Percentiles rank a stretch among this genome's conserved stretches.
phyloP scores from a whole-genome alignment of 2,113 vertebrate genomes.

The Protobothrops mucrosquamatus region DNA sequence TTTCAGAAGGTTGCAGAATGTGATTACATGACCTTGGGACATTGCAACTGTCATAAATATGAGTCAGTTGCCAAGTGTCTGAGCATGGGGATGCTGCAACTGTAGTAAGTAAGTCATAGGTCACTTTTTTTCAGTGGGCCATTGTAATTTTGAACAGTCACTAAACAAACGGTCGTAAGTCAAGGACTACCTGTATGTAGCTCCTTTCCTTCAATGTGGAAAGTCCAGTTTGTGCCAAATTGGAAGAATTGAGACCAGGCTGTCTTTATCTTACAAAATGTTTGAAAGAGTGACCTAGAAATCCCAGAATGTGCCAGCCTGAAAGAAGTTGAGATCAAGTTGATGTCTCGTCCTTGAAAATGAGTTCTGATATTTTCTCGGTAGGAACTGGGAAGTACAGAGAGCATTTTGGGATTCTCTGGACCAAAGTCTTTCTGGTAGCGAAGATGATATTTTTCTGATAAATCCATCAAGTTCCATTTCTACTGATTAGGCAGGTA shows the following conservation, averaged over 20 bases:
- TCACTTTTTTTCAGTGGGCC: neutral
- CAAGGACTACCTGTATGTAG: neutral
- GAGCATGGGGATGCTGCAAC: neutral
- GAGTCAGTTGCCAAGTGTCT: neutral
- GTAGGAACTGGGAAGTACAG: neutral
- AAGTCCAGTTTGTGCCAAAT: neutral
- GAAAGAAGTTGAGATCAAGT: neutral
- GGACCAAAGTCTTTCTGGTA: neutral
- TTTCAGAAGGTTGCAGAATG: neutral
- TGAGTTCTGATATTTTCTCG: neutral
- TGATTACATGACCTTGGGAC: neutral
- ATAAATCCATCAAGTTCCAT: neutral
- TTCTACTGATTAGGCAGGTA: neutral
- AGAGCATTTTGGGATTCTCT: neutral
- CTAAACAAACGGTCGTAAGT: neutral
- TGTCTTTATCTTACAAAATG: neutral
- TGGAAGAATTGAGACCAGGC: too few relatives aligned
- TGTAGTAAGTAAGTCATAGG: neutral
- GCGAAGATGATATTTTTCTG: neutral
- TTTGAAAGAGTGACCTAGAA: neutral
- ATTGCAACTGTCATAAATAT: neutral
- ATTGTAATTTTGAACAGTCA: neutral
- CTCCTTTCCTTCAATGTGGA: neutral
- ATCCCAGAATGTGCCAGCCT: neutral
- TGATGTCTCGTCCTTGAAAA: neutral